Conservation (phyloP, 2,888 invertebrate species). For the Agriopis leucophaearia region DNA sequence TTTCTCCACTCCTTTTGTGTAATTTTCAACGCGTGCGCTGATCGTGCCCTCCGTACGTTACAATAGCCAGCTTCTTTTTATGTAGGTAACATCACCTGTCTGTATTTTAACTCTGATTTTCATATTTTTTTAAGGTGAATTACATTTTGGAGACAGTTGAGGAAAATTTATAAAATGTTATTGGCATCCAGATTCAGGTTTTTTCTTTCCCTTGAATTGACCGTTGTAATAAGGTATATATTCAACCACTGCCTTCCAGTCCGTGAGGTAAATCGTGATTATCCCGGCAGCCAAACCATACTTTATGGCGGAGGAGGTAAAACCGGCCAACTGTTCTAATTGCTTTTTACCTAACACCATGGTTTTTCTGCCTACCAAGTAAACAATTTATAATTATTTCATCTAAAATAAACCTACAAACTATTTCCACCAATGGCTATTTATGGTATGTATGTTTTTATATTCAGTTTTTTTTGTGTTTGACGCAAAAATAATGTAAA, state of each 20-base stretch:
- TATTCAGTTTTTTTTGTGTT: not conserved
- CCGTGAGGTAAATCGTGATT: slow-evolving; percentile 88
- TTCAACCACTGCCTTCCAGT: slow-evolving; percentile 90
- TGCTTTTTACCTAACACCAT: slow-evolving; percentile 86
- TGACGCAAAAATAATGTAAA: not conserved
- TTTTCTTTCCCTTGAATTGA: slow-evolving; percentile 81
- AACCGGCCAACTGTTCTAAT: slow-evolving; percentile 77
- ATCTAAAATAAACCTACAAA: not conserved
- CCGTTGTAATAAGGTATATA: slow-evolving; percentile 91
- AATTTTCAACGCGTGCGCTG: slow-evolving; percentile 63
- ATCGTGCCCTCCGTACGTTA: slow-evolving; percentile 45
- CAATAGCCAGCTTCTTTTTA: slow-evolving; percentile 42
- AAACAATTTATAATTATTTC: not conserved
- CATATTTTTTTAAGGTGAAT: too few species aligned
- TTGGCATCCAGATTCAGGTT: slow-evolving; percentile 37
- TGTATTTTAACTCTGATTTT: slow-evolving; percentile 21
- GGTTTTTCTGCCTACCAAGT: slow-evolving; percentile 11
- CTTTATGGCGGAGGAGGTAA: slow-evolving; percentile 81
- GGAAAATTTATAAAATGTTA: not conserved
- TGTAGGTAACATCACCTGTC: slow-evolving; percentile 35
- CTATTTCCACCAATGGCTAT: not conserved
- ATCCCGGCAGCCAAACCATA: slow-evolving; percentile 88
- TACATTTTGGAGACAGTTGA: not conserved
- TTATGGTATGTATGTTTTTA: not conserved
- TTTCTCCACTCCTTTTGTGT: slow-evolving; percentile 64